Conservation (phyloP, 2,888 invertebrate genomes). For the Drosophila flavopinicola region DNA sequence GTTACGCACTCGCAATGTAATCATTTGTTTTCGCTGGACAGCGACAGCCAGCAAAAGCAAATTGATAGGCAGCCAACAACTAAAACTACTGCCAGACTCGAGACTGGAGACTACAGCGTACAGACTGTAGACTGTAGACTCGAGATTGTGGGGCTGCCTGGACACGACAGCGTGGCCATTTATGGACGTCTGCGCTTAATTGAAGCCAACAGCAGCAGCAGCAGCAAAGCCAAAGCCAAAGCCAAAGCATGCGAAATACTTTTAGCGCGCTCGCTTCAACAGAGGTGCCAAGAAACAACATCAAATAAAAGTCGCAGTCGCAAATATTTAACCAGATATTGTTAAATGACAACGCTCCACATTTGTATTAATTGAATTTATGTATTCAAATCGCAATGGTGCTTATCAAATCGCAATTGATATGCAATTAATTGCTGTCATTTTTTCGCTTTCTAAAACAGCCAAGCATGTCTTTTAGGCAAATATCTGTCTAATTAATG, state of each 20-base stretch:
- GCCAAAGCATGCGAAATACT: conserved; percentile 64
- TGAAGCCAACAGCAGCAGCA: conserved; percentile 61
- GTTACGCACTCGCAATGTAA: conserved; percentile 76
- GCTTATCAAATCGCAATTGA: conserved; percentile 1
- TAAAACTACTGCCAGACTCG: conserved; percentile 30
- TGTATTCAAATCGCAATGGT: conserved; percentile 19
- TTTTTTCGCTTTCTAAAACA: conserved; percentile 15
- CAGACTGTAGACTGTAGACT: conserved; percentile 12
- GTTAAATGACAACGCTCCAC: conserved; percentile 53
- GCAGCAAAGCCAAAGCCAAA: too few relatives aligned
- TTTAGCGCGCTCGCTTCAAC: conserved; percentile 54
- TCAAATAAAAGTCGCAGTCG: conserved; percentile 24
- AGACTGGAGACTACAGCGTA: conserved; percentile 7
- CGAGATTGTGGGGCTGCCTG: conserved; percentile 35
- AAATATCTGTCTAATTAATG: conserved; percentile 43
- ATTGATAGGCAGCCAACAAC: conserved; percentile 75
- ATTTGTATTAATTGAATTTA: conserved; percentile 55
- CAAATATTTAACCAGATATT: conserved; percentile 27
- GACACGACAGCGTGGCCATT: conserved; percentile 58
- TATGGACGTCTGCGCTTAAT: conserved; percentile 76
- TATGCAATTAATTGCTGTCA: neutral
- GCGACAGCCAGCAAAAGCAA: conserved; percentile 61
- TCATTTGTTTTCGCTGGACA: conserved; percentile 74
- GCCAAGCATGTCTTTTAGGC: neutral
- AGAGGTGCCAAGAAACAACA: conserved; percentile 57